Conservation (phyloP, 2,797 vertebrate genomes). For the Petrocephalus sullivani region DNA sequence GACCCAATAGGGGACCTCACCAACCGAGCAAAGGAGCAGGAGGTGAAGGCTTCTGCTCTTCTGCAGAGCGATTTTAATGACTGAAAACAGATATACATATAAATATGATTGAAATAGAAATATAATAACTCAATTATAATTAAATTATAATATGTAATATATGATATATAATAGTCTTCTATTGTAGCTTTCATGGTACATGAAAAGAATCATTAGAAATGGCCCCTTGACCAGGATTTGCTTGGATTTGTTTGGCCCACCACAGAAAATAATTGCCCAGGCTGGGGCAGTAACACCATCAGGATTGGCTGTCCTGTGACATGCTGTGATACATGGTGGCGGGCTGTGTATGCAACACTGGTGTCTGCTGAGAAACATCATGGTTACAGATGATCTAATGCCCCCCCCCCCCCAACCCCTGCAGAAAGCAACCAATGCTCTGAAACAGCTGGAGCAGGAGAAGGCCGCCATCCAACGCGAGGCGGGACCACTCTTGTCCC, state of each 20-base stretch:
- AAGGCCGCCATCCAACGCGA: slow-evolving; percentile 67
- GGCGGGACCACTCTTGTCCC: slow-evolving; percentile 68
- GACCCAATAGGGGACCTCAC: slow-evolving; percentile 71
- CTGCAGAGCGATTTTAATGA: background rate
- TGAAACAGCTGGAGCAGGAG: slow-evolving; percentile 70
- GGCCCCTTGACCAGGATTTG: background rate
- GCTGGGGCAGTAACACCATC: background rate
- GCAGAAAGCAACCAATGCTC: slow-evolving; percentile 57
- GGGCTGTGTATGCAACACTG: background rate
- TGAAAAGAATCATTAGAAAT: background rate
- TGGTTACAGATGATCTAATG: background rate
- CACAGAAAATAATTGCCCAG: too few relatives aligned
- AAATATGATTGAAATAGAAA: too few relatives aligned
- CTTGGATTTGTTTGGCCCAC: background rate
- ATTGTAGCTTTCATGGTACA: background rate
- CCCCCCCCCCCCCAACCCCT: background rate
- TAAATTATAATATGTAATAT: too few relatives aligned
- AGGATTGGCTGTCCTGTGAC: too few relatives aligned
- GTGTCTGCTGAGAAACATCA: background rate
- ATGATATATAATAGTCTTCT: background rate
- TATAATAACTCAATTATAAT: too few relatives aligned
- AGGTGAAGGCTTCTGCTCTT: slow-evolving; percentile 58
- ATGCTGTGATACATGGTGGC: background rate
- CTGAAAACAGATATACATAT: background rate
- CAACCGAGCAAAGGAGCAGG: slow-evolving; percentile 72